phyloP scores from a whole-genome alignment of 2,888 invertebrate species.

The Polymixis flavicincta region DNA sequence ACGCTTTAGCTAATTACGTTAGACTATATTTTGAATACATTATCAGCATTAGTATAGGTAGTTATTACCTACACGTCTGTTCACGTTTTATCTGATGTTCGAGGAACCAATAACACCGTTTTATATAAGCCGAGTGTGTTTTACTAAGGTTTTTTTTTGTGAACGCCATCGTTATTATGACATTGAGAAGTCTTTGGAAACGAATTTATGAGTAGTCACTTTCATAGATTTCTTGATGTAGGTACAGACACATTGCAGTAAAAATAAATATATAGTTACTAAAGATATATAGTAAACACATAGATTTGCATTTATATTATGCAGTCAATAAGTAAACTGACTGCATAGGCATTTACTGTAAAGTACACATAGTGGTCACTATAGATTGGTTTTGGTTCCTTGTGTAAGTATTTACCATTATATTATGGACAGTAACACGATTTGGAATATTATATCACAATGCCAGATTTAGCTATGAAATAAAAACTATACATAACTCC shows the following conservation, averaged over 20 bases:
- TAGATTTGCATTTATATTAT: conserved; percentile 70
- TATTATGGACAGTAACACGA: conserved; percentile 57
- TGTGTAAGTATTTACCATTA: conserved; percentile 52
- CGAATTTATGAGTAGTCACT: conserved; percentile 63
- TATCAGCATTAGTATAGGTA: conserved; percentile 81
- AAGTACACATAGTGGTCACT: conserved; percentile 63
- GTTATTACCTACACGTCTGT: conserved; percentile 74
- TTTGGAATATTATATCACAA: conserved; percentile 66
- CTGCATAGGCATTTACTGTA: conserved; percentile 65
- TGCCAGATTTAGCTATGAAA: conserved; percentile 66
- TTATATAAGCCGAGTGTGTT: conserved; percentile 78
- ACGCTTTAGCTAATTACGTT: conserved; percentile 88
- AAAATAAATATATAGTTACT: conserved; percentile 67
- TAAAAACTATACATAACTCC: conserved; percentile 59
- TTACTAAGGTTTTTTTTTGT: conserved; percentile 76
- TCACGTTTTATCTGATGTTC: conserved; percentile 80
- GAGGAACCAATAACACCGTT: conserved; percentile 82
- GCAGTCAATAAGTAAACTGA: conserved; percentile 59
- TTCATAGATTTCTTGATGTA: conserved; percentile 70
- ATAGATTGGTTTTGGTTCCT: conserved; percentile 67
- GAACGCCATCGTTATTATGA: conserved; percentile 66
- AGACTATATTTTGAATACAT: conserved; percentile 87
- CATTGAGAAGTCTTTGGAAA: conserved; percentile 71
- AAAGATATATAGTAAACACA: conserved; percentile 66
- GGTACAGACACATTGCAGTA: conserved; percentile 64